These are phyloP conservation scores for Salminus brasiliensis DNA, from an alignment of 2,113 vertebrate genomes.

Conservation along the genomic window DNA sequence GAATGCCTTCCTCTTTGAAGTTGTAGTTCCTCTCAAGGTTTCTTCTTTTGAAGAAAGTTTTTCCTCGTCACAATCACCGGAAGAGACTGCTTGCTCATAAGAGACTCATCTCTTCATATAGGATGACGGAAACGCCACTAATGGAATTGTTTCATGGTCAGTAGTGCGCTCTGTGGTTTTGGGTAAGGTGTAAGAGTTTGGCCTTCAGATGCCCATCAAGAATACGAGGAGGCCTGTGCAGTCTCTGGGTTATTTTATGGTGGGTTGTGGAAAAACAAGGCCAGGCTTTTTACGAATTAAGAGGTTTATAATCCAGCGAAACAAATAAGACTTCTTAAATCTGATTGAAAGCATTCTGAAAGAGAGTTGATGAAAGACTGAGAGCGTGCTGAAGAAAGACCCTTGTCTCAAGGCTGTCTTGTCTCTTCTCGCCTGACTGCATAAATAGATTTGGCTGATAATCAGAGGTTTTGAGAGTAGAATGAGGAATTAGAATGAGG, in stretches of 20 bases:
- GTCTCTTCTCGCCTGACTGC: slow-evolving; percentile 13
- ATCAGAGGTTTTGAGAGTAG: slow-evolving; percentile 43
- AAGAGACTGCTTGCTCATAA: too few relatives aligned
- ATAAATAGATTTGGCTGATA: slow-evolving; percentile 57
- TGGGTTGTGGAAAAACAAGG: not conserved
- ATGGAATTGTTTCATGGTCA: too few relatives aligned
- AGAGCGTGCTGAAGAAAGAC: slow-evolving; percentile 11
- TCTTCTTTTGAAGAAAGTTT: too few relatives aligned
- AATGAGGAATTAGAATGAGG: slow-evolving; percentile 37
- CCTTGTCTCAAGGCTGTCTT: slow-evolving; percentile 29
- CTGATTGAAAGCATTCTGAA: slow-evolving; percentile 10
- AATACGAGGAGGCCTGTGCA: not conserved
- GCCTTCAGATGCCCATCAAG: not conserved
- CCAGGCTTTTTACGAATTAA: not conserved
- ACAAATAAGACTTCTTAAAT: not conserved
- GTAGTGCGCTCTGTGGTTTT: not conserved
- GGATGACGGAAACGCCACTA: too few relatives aligned
- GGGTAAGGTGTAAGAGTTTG: not conserved
- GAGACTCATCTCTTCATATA: too few relatives aligned
- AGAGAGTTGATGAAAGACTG: not conserved
- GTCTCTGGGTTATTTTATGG: not conserved
- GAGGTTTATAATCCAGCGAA: not conserved
- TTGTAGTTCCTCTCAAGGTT: too few relatives aligned
- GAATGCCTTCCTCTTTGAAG: too few relatives aligned
- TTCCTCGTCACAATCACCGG: too few relatives aligned